Evolutionary conservation across 2,113 vertebrate genomes (phyloP).

Genomic region (Litocranius walleri): DNA sequence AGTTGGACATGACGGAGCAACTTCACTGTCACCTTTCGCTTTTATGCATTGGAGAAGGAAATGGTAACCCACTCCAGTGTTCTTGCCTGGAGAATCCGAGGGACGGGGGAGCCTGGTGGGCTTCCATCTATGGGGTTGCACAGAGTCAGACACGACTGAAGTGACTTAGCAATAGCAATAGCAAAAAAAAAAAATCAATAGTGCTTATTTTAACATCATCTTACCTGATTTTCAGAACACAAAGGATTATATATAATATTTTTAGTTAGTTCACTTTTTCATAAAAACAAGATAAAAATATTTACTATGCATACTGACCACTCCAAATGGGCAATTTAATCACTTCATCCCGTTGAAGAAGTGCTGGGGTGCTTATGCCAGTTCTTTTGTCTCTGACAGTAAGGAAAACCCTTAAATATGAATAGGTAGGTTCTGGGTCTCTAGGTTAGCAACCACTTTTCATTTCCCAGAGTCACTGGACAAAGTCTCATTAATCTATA

Average conservation of each 20-base stretch:
- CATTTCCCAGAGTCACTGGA: slow-evolving; percentile 26
- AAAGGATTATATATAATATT: not conserved
- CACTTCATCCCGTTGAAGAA: slow-evolving; percentile 7
- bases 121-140: no score
- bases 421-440: slow-evolving; percentile 17
- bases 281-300: not conserved
- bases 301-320: not conserved
- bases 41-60: no score
- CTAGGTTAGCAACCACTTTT: slow-evolving; percentile 48
- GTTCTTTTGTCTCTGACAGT: slow-evolving; percentile 21
- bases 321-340: not conserved
- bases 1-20: no score
- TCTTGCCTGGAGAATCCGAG: no score
- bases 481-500: slow-evolving; percentile 44
- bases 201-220: not conserved
- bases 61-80: no score
- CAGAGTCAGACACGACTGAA: no score
- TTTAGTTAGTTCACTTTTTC: not conserved
- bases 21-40: no score
- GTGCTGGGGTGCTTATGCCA: not conserved
- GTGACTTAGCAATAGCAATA: no score
- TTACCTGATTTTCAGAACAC: not conserved
- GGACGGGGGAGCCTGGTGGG: no score
- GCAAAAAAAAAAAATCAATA: not conserved
- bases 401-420: slow-evolving; percentile 35